Percentiles rank a stretch among this genome's conserved stretches.
These are phyloP conservation scores for Amorpha juglandis DNA, from an alignment of 2,888 invertebrate genomes.

Conservation along the genomic window DNA sequence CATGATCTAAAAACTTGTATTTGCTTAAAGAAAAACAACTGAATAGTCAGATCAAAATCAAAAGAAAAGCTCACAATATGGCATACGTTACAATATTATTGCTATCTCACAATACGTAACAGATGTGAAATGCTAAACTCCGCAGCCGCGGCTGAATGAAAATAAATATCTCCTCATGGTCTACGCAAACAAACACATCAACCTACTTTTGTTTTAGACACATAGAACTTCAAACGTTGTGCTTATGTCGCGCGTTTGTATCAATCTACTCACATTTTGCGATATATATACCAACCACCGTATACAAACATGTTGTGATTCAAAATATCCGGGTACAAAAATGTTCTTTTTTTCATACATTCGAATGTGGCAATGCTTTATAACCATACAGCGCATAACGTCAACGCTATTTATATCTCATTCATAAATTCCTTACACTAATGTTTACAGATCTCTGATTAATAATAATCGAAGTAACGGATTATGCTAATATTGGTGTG, in stretches of 20 bases:
- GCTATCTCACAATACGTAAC: constrained; percentile 43
- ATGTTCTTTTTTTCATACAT: not conserved
- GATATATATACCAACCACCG: constrained; percentile 20
- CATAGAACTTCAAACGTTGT: constrained; percentile 48
- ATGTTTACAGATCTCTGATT: constrained; percentile 7
- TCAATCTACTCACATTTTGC: not conserved
- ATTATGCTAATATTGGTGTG: not conserved
- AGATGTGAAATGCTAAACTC: constrained; percentile 55
- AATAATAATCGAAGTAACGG: not conserved
- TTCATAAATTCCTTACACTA: constrained; percentile 11
- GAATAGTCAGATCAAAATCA: constrained; percentile 31
- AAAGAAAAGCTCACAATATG: constrained; percentile 41
- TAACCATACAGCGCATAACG: not conserved
- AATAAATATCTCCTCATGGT: constrained; percentile 72
- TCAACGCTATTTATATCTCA: not conserved
- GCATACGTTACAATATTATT: constrained; percentile 47
- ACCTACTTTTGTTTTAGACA: constrained; percentile 67
- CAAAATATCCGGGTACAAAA: not conserved
- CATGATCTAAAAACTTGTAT: too few species aligned
- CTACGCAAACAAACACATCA: constrained; percentile 64
- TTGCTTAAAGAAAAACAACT: constrained; percentile 6
- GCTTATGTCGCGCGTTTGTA: constrained; percentile 1
- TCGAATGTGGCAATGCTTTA: too few species aligned
- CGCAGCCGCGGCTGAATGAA: constrained; percentile 59
- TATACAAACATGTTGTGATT: constrained; percentile 2